A percentile compares a stretch with the other conserved stretches of the same genome.
Conservation (phyloP, 2,888 invertebrate species). For the Nymphalis urticae region DNA sequence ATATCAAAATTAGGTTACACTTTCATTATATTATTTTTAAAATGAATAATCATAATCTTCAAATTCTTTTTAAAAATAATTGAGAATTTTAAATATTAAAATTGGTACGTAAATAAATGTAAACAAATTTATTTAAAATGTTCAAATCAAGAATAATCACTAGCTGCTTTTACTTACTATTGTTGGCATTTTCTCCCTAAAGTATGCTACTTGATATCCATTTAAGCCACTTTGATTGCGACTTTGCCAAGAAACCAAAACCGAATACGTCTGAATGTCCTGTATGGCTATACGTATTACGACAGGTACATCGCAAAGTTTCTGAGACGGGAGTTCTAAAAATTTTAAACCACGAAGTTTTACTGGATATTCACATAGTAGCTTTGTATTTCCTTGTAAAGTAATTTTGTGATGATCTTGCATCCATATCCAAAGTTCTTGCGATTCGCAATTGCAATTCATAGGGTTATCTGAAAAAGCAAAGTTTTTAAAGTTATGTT, state of each 20-base stretch:
- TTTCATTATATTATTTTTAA: not conserved
- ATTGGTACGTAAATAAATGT: not conserved
- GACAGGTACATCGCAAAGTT: slow-evolving; percentile 92
- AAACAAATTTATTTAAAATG: not conserved
- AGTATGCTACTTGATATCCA: slow-evolving; percentile 93
- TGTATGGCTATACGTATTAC: slow-evolving; percentile 92
- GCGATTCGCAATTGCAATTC: slow-evolving; percentile 93
- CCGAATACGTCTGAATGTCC: slow-evolving; percentile 93
- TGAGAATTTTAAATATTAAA: not conserved
- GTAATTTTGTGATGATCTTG: slow-evolving; percentile 91
- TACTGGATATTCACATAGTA: slow-evolving; percentile 92
- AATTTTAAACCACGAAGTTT: slow-evolving; percentile 89
- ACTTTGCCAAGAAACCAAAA: slow-evolving; percentile 94
- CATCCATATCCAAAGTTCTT: slow-evolving; percentile 96
- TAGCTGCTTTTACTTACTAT: slow-evolving; percentile 71
- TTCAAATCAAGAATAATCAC: slow-evolving; percentile 4
- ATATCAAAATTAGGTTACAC: not conserved
- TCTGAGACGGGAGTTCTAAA: slow-evolving; percentile 88
- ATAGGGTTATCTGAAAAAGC: slow-evolving; percentile 90
- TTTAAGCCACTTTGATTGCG: slow-evolving; percentile 91
- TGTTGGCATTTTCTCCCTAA: slow-evolving; percentile 79
- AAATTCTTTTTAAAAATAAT: too few species aligned
- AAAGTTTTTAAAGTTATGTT: not conserved
- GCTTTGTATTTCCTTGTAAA: slow-evolving; percentile 80
- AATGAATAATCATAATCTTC: not conserved